Conservation (phyloP, 2,888 invertebrate species). For the Drosophila greeni region DNA sequence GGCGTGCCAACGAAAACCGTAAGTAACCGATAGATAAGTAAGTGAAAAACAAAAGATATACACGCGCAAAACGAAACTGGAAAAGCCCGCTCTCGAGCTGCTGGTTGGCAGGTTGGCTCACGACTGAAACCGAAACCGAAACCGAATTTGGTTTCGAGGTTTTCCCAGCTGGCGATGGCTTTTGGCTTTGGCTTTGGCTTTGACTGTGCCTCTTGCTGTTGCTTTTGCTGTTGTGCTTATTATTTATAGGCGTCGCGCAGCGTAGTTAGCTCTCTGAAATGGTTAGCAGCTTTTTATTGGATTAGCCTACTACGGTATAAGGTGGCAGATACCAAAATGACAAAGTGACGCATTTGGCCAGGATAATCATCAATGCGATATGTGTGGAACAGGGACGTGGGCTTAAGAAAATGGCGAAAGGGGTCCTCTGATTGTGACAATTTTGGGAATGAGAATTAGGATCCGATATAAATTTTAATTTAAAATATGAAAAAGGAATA, state of each 20-base stretch:
- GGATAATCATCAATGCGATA: slow-evolving; percentile 42
- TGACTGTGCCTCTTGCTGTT: slow-evolving; percentile 23
- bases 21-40: slow-evolving; percentile 11
- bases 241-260: slow-evolving; percentile 40
- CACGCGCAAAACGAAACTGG: slow-evolving; percentile 41
- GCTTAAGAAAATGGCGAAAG: neutral
- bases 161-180: slow-evolving; percentile 43
- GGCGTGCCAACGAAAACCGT: slow-evolving; percentile 41
- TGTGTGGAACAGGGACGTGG: neutral
- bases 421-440: neutral
- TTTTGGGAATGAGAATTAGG: neutral
- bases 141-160: slow-evolving; percentile 45
- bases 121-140: slow-evolving; percentile 55
- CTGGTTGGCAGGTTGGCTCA: slow-evolving; percentile 55
- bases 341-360: slow-evolving; percentile 35
- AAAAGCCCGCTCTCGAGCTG: slow-evolving; percentile 33
- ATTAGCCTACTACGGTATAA: slow-evolving; percentile 54
- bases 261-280: slow-evolving; percentile 51
- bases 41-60: slow-evolving; percentile 30
- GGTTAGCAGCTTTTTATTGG: slow-evolving; percentile 62
- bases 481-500: too few species aligned
- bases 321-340: slow-evolving; percentile 41
- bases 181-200: slow-evolving; percentile 33
- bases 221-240: slow-evolving; percentile 42
- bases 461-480: neutral